These are phyloP conservation scores for Megalops atlanticus DNA, from an alignment of 2,113 vertebrate species.

Conservation along the genomic window DNA sequence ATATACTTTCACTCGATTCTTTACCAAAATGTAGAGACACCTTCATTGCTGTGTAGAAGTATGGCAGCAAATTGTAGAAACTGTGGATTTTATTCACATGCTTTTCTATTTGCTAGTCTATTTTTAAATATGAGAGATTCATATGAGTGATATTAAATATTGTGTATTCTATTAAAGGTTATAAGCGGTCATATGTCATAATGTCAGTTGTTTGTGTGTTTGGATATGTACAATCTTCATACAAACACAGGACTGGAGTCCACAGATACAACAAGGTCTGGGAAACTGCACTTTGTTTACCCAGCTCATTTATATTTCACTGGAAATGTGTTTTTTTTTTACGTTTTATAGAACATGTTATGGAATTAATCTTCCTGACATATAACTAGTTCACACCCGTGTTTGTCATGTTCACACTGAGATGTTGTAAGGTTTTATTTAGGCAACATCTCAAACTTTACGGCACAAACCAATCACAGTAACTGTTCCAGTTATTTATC, in stretches of 20 bases:
- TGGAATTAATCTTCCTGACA: conserved; percentile 75
- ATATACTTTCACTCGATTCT: too few species aligned
- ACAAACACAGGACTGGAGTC: neutral
- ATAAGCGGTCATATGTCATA: too few species aligned
- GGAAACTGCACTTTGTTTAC: conserved; percentile 4
- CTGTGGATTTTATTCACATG: neutral
- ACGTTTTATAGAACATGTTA: conserved; percentile 65
- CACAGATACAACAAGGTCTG: neutral
- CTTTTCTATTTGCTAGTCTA: too few species aligned
- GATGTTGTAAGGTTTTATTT: conserved; percentile 69
- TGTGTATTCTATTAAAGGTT: too few species aligned
- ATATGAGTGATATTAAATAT: too few species aligned
- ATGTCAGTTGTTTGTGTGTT: too few species aligned
- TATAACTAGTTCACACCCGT: conserved; percentile 69
- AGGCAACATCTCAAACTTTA: conserved; percentile 63
- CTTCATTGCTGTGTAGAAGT: too few species aligned
- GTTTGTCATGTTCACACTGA: conserved; percentile 67
- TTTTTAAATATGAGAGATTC: too few species aligned
- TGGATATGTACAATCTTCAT: neutral
- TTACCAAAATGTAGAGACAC: too few species aligned
- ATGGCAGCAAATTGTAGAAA: neutral
- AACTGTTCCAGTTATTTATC: conserved; percentile 75
- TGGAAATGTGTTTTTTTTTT: conserved; percentile 67
- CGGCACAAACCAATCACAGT: conserved; percentile 66
- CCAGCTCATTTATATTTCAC: conserved; percentile 64